Evolutionary conservation across 1,140 invertebrate species (phyloP), one percentile per base, ranked within the genome.

Genomic region (Eriosoma lanigerum): DNA sequence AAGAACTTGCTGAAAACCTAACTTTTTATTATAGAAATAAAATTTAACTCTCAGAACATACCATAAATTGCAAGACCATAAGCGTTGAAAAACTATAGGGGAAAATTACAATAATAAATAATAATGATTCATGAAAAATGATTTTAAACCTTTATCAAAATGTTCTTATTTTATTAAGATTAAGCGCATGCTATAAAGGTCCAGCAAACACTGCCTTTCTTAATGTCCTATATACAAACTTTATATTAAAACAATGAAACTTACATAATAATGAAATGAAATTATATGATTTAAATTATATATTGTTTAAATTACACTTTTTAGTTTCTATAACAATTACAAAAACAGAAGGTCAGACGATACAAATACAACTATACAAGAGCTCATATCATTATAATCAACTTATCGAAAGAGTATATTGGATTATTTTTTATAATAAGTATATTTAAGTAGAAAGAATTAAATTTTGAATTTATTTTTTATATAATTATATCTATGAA

Each of bases 121-220:
- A 48, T 48, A 48, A 68, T 17, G 38, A 48, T 48, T 26, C 12
- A 17, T 48, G 21, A 68, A 68, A 68, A 68, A 68, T 68, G 2
- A 24, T 68, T 46, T 24, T 21, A 17, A 6, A 68, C 64, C 17
- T 62, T 44, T 48, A 68, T 48, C 64, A 48, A 48, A 48, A 38
- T n/a, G 24, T 68, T 68, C 21, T 68, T 68, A 68, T 68, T 68
- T 68, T 68, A 68, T 68, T 12, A 48, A 68, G 38, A n/a, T 68
- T 68, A 68, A 68, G 38, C 48, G 13, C 44, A 68, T 21, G 48
- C 48, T 48, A 68, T 24, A 68, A 48, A 48, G 66, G 21, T 48
- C 44, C 32, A 38, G 38, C 21, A 46, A 12, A 8, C n/a, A n/a
- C n/a, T n/a, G n/a, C 44, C 21, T 1, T 68, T 21, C 21, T 46